Evolutionary conservation across 2,113 vertebrate genomes (phyloP).

Genomic region (Ailurus styani): DNA sequence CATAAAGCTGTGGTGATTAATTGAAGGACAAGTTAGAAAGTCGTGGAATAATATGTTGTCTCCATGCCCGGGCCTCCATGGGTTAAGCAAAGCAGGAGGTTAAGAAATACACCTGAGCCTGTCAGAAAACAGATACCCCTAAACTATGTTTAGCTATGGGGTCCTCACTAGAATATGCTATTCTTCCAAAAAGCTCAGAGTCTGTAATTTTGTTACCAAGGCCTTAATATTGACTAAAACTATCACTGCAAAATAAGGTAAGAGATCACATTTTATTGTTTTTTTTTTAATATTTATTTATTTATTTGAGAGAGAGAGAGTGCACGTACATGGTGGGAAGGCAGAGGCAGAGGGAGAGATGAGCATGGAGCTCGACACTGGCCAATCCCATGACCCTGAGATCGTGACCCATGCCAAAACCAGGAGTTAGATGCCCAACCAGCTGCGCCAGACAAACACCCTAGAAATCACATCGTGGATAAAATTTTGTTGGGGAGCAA

Average conservation of each 20-base stretch:
- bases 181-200: background rate
- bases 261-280: background rate
- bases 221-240: background rate
- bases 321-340: background rate
- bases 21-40: conserved; percentile 44
- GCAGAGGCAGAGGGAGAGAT: background rate
- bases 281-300: background rate
- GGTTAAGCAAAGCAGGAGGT: background rate
- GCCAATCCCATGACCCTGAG: background rate
- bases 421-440: background rate
- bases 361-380: background rate
- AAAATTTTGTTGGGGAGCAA: background rate
- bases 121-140: background rate
- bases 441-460: background rate
- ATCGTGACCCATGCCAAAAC: background rate
- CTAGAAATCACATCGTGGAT: background rate
- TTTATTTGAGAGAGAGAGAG: background rate
- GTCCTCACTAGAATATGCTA: background rate
- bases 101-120: background rate
- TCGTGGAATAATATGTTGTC: background rate
- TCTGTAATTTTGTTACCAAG: background rate
- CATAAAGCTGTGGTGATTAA: conserved; percentile 19
- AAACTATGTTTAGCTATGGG: background rate
- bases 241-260: background rate
- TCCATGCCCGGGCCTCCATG: background rate